A percentile compares a stretch with the other conserved stretches of the same genome.
These are phyloP conservation scores for Heptranchias perlo DNA, from an alignment of 2,113 vertebrate species.

Conservation along the genomic window DNA sequence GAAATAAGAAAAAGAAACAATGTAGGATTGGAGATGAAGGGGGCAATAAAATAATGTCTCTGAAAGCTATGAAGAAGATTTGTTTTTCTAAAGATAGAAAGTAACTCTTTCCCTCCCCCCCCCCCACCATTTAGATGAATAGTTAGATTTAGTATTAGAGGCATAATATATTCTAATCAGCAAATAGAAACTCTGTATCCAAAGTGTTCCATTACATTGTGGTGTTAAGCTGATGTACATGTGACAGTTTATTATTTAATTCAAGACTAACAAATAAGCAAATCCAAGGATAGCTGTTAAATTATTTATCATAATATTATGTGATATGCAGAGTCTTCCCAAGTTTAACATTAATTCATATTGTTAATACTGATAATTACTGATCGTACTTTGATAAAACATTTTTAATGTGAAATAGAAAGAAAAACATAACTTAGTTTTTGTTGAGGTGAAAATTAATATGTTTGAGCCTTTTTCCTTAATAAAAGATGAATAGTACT, in stretches of 20 bases:
- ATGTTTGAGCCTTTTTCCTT: neutral
- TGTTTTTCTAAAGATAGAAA: neutral
- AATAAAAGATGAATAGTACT: neutral
- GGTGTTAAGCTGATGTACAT: neutral
- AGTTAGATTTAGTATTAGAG: neutral
- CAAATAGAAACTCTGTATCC: neutral
- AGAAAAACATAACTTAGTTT: neutral
- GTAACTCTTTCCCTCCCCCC: neutral
- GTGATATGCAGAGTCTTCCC: neutral
- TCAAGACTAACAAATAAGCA: neutral
- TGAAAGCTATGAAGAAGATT: neutral
- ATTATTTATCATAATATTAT: neutral
- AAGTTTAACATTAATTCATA: neutral
- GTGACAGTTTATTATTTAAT: neutral
- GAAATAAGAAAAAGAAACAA: neutral
- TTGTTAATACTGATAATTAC: neutral
- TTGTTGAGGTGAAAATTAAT: neutral
- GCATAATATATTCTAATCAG: neutral
- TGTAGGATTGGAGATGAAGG: neutral
- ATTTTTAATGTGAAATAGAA: neutral
- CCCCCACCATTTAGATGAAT: too few relatives aligned
- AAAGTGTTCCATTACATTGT: neutral
- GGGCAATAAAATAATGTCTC: neutral
- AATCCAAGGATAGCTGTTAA: neutral
- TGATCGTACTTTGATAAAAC: neutral